Base-by-base conservation (phyloP, 2,113 vertebrate genomes). In the Rissa tridactyla region DNA sequence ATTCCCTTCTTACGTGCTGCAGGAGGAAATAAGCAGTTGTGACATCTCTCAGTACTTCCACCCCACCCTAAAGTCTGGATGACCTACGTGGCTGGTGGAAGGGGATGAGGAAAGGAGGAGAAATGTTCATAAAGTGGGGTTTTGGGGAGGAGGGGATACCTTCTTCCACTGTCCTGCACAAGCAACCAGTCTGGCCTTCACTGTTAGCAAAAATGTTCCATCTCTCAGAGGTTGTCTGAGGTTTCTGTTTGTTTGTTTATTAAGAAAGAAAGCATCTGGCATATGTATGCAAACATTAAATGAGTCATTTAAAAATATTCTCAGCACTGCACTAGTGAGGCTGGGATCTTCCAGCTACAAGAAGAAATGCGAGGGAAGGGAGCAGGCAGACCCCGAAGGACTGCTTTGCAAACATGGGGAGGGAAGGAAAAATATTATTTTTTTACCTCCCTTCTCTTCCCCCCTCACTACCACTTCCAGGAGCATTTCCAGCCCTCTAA, bases 211-310 rank as follows among this genome's bases (percentile, higher is more conserved):
- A 82, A 69, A 85, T 4, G 22, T 66, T 82, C 46, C 82, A 30
- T 83, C 75, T 78, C 47, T 83, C 38, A 38, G 58, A 80, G 75
- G 29, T 42, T 82, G 62, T 80, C 82, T 90, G 87, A 91, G 66
- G 78, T 85, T 93, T 85, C 66, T 94, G 25, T 93, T 91, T 94
- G 72, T 85, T 95, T 96, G 58, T 91, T 96, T 95, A 44, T 68
- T 77, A 77, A 36, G 75, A 73, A 86, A 77, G 76, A 21, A 93
- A 80, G 49, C 84, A 96, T 91, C 90, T 95, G 93, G 78, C 57
- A 11, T 69, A 36, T 76, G 78, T 92, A 69, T 93, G 78, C 73
- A 93, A 94, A 90, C 75, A 88, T 71, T 54, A 73, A 73, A 58
- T 57, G 85, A 96, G 54, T 93, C 70, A 72, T 80, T 93, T 72